Evolutionary conservation across 2,797 vertebrate species (phyloP), one percentile per base, ranked within the genome.

Genomic region (Taenioides sp.): DNA sequence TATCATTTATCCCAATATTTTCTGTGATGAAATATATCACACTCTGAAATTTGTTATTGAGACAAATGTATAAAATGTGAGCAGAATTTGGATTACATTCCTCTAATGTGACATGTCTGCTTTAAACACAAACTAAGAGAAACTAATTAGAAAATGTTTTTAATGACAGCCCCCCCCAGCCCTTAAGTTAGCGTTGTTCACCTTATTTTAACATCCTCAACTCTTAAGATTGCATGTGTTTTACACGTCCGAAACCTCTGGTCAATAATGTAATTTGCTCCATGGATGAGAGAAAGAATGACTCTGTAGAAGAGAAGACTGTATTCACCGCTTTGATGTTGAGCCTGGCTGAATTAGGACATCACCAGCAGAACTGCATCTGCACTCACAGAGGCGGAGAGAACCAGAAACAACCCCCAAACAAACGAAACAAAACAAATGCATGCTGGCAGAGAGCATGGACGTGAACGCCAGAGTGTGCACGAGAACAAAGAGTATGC

Each of bases 261-360:
- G 43, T 49, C 63, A 47, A 25, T 59, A 57, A 49, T 49, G 60
- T 81, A 66, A 40, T 54, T 52, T 47, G 64, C 54, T 76, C 27
- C 14, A 16, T 17, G 27, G 72, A 18, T 63, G 52, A 65, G 43
- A 49, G 22, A 65, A 49, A 11, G n/a, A 37, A 3, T 23, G 58
- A 62, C 68, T 75, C 90, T 87, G 88, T 88, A 89, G 85, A 89
- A 47, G 86, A 80, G 77, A 85, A 75, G 80, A 84, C 86, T 89
- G 88, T 85, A 90, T 80, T 90, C 84, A 84, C 78, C 82, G 81
- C 90, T 92, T 90, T 92, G 90, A 92, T 89, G 89, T 86, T 87
- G 83, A 90, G 87, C 90, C 82, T 84, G 81, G 83, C 87, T 86
- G 88, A 91, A 90, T 88, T 90, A 90, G 88, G 90, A 84, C 89